These are phyloP conservation scores for Ceratosolen solmsi DNA, from an alignment of 1,140 invertebrate species.

Conservation along the genomic window DNA sequence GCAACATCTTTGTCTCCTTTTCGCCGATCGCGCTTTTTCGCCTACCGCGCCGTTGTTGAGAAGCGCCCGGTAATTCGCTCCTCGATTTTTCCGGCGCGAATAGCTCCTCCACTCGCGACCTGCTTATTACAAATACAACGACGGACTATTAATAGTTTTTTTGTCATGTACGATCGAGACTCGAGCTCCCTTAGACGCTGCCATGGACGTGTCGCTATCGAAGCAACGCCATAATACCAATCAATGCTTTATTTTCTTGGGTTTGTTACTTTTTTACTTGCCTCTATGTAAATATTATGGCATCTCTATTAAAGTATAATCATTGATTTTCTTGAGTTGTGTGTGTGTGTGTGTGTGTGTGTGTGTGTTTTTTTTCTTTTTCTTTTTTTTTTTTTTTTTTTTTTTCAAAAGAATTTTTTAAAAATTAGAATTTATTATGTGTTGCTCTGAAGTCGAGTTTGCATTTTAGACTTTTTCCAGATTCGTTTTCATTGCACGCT, in stretches of 20 bases:
- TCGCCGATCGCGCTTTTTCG: neutral
- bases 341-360: no score
- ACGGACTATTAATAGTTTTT: slow-evolving; percentile 17
- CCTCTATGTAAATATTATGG: neutral
- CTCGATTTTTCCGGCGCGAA: neutral
- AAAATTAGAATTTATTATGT: neutral
- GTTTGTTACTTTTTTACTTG: neutral
- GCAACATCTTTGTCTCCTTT: slow-evolving; percentile 23
- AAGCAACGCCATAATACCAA: neutral
- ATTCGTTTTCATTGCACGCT: neutral
- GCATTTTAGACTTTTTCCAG: neutral
- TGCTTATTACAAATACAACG: neutral
- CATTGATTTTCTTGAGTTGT: no score
- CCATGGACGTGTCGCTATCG: neutral
- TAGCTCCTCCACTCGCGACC: slow-evolving; percentile 14
- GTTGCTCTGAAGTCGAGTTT: neutral
- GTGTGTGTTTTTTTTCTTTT: no score
- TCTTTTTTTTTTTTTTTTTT: no score
- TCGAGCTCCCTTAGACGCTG: neutral
- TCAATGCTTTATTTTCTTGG: neutral
- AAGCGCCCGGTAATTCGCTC: neutral
- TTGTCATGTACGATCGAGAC: neutral
- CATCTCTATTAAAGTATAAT: neutral
- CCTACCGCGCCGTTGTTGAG: neutral
- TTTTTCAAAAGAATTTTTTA: no score